A percentile compares a stretch with the other conserved stretches of the same genome.
phyloP scores from a whole-genome alignment of 2,113 vertebrate species.

The Gobius niger region DNA sequence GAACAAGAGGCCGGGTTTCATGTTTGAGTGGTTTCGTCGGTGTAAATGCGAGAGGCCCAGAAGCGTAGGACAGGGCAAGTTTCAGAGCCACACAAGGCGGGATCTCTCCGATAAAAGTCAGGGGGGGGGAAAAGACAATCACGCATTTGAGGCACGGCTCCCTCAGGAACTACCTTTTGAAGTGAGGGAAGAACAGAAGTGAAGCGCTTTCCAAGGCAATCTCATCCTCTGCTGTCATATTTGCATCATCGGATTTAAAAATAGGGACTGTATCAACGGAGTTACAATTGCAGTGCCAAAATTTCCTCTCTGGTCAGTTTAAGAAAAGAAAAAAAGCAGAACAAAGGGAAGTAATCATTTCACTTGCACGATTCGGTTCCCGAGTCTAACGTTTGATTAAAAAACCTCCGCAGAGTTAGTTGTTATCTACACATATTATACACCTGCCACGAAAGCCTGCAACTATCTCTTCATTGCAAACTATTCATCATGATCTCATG shows the following conservation, averaged over 20 bases:
- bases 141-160: slow-evolving; percentile 44
- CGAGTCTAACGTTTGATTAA: slow-evolving; percentile 7
- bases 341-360: slow-evolving; percentile 13
- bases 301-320: slow-evolving; percentile 47
- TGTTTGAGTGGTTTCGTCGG: slow-evolving; percentile 45
- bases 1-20: slow-evolving; percentile 49
- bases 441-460: no score
- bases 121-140: slow-evolving; percentile 56
- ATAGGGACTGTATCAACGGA: background rate
- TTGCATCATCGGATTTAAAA: slow-evolving; percentile 9
- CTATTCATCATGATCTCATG: no score
- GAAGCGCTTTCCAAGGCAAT: slow-evolving; percentile 4
- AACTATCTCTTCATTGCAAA: no score
- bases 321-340: background rate
- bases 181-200: background rate
- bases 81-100: slow-evolving; percentile 30
- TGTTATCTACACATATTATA: background rate
- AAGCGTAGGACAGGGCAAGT: slow-evolving; percentile 34
- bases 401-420: background rate
- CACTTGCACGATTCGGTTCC: slow-evolving; percentile 32
- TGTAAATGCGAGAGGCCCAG: slow-evolving; percentile 63
- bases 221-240: slow-evolving; percentile 11
- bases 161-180: slow-evolving; percentile 18
- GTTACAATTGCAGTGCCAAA: slow-evolving; percentile 44
- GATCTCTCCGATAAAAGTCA: slow-evolving; percentile 64